Conservation (phyloP, 2,888 invertebrate genomes). For the Meghimatium bilineatum region DNA sequence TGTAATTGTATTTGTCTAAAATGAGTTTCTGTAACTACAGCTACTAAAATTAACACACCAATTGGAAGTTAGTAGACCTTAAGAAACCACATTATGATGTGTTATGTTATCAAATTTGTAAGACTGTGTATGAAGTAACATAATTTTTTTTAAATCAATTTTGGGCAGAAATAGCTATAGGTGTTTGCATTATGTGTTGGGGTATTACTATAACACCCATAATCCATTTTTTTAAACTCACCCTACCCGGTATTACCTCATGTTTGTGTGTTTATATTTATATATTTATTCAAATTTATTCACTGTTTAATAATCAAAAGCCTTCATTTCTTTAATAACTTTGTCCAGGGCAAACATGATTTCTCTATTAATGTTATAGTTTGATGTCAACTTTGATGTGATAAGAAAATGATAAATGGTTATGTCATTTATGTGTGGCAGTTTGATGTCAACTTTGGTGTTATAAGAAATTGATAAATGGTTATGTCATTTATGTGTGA, state of each 20-base stretch:
- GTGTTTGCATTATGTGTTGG: too few relatives aligned
- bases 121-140: too few relatives aligned
- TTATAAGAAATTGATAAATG: not conserved
- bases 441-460: not conserved
- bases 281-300: not conserved
- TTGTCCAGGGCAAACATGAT: not conserved
- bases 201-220: too few relatives aligned
- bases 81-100: not conserved
- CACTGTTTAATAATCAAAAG: slow-evolving; percentile 29
- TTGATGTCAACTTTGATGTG: not conserved
- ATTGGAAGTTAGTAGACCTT: too few relatives aligned
- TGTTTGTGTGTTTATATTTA: slow-evolving; percentile 17
- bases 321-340: slow-evolving; percentile 17
- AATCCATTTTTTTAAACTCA: too few relatives aligned
- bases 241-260: slow-evolving; percentile 22
- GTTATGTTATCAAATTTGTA: too few relatives aligned
- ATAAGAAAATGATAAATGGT: not conserved
- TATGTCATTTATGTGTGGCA: too few relatives aligned
- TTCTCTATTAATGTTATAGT: not conserved
- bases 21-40: too few relatives aligned
- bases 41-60: too few relatives aligned
- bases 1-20: too few relatives aligned
- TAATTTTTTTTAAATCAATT: too few relatives aligned
- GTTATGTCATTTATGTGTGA: not conserved
- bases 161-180: too few relatives aligned